Conservation (phyloP, 2,888 invertebrate genomes). For the Hydrotaea diabolus region DNA sequence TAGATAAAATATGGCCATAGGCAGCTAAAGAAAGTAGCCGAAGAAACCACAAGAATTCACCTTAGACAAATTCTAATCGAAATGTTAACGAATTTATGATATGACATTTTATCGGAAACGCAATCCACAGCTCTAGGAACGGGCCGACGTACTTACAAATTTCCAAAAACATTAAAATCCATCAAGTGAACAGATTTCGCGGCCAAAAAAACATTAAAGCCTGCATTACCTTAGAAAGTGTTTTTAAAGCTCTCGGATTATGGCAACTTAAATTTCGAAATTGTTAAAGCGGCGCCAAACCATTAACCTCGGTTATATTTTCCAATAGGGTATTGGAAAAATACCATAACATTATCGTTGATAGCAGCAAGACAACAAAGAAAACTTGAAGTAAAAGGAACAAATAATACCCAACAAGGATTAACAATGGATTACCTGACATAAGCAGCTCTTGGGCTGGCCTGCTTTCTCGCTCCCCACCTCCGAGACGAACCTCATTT, state of each 20-base stretch:
- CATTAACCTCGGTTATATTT: too few relatives aligned
- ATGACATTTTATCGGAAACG: slow-evolving; percentile 16
- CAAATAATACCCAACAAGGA: slow-evolving; percentile 68
- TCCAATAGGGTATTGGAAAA: slow-evolving; percentile 24
- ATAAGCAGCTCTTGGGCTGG: slow-evolving; percentile 52
- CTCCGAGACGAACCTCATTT: too few relatives aligned
- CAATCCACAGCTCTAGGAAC: neutral
- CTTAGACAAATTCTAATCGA: neutral
- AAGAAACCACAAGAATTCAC: slow-evolving; percentile 9
- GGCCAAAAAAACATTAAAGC: too few relatives aligned
- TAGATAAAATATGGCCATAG: slow-evolving; percentile 33
- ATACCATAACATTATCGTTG: slow-evolving; percentile 52
- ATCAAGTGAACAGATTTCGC: neutral
- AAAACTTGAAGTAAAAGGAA: slow-evolving; percentile 30
- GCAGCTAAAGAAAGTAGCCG: neutral
- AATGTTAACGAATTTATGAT: slow-evolving; percentile 8
- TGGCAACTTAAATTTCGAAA: slow-evolving; percentile 48
- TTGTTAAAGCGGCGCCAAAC: slow-evolving; percentile 44
- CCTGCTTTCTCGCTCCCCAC: neutral
- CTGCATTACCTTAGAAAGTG: too few relatives aligned
- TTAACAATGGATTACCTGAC: slow-evolving; percentile 71
- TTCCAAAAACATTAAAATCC: neutral
- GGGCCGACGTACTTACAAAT: neutral
- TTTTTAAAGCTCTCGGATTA: slow-evolving; percentile 35
- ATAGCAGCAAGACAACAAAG: slow-evolving; percentile 47